Conservation (phyloP, 2,797 vertebrate genomes). For the Sebastes baramenuke region DNA sequence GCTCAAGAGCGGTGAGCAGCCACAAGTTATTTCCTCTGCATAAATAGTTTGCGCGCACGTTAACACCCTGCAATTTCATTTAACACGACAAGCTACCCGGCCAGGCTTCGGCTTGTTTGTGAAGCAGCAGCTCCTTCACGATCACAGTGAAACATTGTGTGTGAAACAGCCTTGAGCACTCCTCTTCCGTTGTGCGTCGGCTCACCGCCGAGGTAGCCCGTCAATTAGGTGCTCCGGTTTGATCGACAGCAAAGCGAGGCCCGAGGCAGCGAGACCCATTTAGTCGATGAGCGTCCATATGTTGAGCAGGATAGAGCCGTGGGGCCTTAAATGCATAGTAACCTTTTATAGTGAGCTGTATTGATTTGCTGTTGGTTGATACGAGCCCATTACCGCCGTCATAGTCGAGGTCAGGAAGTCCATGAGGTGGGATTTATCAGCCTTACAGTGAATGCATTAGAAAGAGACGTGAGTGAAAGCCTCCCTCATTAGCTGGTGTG, state of each 20-base stretch:
- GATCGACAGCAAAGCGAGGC: constrained; percentile 51
- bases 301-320: constrained; percentile 24
- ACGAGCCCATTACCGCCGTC: constrained; percentile 35
- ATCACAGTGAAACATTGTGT: constrained; percentile 19
- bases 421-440: constrained; percentile 21
- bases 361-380: constrained; percentile 57
- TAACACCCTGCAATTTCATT: constrained; percentile 64
- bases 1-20: constrained; percentile 36
- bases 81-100: constrained; percentile 8
- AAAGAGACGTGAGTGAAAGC: constrained; percentile 1
- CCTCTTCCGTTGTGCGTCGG: background rate
- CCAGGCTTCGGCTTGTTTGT: background rate
- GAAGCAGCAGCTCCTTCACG: background rate
- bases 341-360: constrained; percentile 51
- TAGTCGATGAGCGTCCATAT: constrained; percentile 52
- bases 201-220: background rate
- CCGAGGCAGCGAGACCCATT: constrained; percentile 41
- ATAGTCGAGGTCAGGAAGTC: constrained; percentile 42
- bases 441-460: constrained; percentile 15
- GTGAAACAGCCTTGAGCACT: constrained; percentile 4
- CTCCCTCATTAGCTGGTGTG: background rate
- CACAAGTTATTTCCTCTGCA: constrained; percentile 47
- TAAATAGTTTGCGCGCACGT: constrained; percentile 48
- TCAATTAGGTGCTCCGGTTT: constrained; percentile 51
- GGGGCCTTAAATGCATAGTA: constrained; percentile 49